Evolutionary conservation across 2,797 vertebrate genomes (phyloP), one percentile per base, ranked within the genome.

Genomic region (Lithobates pipiens): DNA sequence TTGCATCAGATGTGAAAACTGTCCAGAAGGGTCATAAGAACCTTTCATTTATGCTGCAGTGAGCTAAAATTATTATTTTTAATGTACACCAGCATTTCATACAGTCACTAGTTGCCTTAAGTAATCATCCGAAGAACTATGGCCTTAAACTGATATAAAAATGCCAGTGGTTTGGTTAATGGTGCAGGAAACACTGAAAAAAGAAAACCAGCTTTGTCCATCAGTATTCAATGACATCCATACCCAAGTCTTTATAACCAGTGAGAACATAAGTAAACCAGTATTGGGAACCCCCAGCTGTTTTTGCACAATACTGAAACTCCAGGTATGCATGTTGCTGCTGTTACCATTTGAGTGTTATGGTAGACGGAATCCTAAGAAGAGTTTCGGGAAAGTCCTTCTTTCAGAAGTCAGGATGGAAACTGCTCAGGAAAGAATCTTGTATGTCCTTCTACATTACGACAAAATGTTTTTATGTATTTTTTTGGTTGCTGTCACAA

Each of bases 21-120:
- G 1, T 57, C 3, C 70, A 72, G 82, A 25, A 80, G 83, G 84
- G 88, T 88, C 57, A 1, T 5, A 27, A 10, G 67, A 76, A 82
- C 74, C 23, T 39, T 32, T n/a, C 13, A 36, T 8, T 65, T 71
- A 34, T 77, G 61, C 84, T 75, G 63, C n/a, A 90, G 83, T 83
- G 79, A 84, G 32, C 23, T 54, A 54, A 61, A 18, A 36, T 16
- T 29, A 70, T 10, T 4, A 44, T 21, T 63, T 65, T 67, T 25
- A 13, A 57, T 67, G 1, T 81, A 46, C 77, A 86, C 80, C 85
- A 86, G 85, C 85, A 86, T 82, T 77, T 77, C 70, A 67, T 73
- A 77, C 27, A 73, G 18, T 13, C 80, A 86, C 67, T 13, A n/a
- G 61, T 10, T 86, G 85, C 80, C 85, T 86, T 78, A 78, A 44